Evolutionary conservation across 2,113 vertebrate genomes (phyloP).

Genomic region (Egretta garzetta): DNA sequence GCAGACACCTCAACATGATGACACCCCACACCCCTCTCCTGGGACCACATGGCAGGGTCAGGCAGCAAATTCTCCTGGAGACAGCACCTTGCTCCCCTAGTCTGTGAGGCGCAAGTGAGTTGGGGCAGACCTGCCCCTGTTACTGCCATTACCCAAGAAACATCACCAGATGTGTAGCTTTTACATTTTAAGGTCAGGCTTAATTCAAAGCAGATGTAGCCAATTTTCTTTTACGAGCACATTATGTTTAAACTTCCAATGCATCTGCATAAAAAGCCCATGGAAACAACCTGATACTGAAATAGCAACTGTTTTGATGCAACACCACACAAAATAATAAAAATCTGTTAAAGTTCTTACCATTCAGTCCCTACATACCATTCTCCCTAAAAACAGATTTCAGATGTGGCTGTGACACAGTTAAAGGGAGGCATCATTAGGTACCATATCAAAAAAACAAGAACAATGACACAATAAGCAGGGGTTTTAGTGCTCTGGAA

Average conservation of each 20-base stretch:
- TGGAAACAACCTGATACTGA: constrained; percentile 43
- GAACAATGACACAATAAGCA: neutral
- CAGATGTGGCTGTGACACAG: neutral
- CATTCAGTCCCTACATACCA: neutral
- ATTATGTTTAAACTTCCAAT: constrained; percentile 8
- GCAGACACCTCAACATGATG: neutral
- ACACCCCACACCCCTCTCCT: neutral
- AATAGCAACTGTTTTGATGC: constrained; percentile 36
- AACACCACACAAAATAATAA: neutral
- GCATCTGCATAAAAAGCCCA: constrained; percentile 3
- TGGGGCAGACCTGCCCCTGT: neutral
- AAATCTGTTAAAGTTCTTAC: neutral
- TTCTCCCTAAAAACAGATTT: constrained; percentile 13
- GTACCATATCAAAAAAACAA: constrained; percentile 4
- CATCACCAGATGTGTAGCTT: neutral
- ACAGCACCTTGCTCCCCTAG: neutral
- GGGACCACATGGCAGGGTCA: fast-evolving
- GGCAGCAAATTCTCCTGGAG: fast-evolving
- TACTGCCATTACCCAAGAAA: neutral
- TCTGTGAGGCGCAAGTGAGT: neutral
- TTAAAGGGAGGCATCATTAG: neutral
- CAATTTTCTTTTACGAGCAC: constrained; percentile 14
- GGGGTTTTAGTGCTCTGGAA: neutral
- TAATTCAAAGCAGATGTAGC: constrained; percentile 49
- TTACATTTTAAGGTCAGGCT: neutral